Evolutionary conservation across 1,140 invertebrate genomes (phyloP).

Genomic region (Sarcophaga peregrina): DNA sequence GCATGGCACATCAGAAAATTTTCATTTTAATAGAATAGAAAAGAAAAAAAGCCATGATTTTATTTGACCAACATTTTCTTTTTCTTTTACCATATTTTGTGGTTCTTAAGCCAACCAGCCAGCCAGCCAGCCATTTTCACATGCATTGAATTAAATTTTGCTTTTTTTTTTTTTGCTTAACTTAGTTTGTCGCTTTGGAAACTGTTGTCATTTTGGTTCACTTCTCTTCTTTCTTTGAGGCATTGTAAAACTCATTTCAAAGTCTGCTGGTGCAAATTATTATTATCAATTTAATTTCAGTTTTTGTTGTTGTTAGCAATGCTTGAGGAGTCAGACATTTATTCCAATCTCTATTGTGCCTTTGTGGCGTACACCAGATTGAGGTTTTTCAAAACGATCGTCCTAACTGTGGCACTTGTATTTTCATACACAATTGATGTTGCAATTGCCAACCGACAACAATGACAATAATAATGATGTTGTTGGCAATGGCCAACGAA

Average conservation of each 20-base stretch:
- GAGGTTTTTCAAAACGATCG: background rate
- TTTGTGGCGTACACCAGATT: background rate
- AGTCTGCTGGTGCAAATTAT: conserved; percentile 26
- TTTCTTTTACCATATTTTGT: background rate
- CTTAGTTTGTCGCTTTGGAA: background rate
- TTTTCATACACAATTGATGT: background rate
- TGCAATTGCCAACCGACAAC: background rate
- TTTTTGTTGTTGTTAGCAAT: conserved; percentile 6
- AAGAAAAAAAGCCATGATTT: background rate
- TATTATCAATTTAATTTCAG: conserved; percentile 9
- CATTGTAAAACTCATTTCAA: too few relatives aligned
- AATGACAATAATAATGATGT: background rate
- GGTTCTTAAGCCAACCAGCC: background rate
- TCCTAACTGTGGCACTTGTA: conserved; percentile 21
- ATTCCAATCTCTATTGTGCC: background rate
- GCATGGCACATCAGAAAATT: too few relatives aligned
- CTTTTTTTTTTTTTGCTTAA: background rate
- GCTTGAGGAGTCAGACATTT: conserved; percentile 14
- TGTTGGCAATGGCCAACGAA: background rate
- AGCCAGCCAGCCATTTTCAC: background rate
- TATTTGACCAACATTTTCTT: background rate
- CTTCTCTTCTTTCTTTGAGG: background rate
- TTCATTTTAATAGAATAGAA: too few relatives aligned
- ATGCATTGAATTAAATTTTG: background rate
- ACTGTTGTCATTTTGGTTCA: background rate